Evolutionary conservation across 1,140 invertebrate species (phyloP), one percentile per base, ranked within the genome.

Genomic region (Dendrolimus punctatus): DNA sequence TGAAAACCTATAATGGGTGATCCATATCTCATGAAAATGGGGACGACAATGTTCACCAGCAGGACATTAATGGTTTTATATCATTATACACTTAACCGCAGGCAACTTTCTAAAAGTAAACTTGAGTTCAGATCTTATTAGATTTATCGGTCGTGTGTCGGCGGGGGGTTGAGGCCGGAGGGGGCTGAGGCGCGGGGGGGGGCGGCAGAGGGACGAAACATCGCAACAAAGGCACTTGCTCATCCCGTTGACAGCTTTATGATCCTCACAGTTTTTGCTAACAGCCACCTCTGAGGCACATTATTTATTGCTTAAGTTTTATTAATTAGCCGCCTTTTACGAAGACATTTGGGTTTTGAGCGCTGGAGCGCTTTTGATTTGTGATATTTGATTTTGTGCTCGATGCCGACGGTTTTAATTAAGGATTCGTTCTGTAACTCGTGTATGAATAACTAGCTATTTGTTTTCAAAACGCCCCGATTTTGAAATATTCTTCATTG

Each of bases 201-300:
- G 66, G 65, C 64, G 64, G 64, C 56, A 23, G 57, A 58, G 55
- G 64, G 67, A 74, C 72, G 76, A 73, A 72, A 80, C 69, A 78
- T 69, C 64, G 76, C 76, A 82, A 82, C 77, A 80, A 80, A 79
- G 79, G 77, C 77, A 79, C 59, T 82, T 57, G 64, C 70, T 82
- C 77, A 82, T 80, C 69, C 55, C 75, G 40, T 62, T 48, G 79
- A 82, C 79, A 82, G 76, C 53, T 82, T 82, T 82, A 82, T 82
- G 76, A 80, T 80, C 71, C 73, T 71, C 78, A 77, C 79, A 82
- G 79, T 82, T 82, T 82, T 82, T 82, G 76, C 75, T 78, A 80
- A 82, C 76, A 71, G 71, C 79, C 67, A 70, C 75, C 76, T 66
- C 57, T 58, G 51, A 45, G 48, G 10, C 51, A 67, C 54, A 56